Evolutionary conservation across 2,888 invertebrate species (phyloP).

Genomic region (Metallyticus violacea): DNA sequence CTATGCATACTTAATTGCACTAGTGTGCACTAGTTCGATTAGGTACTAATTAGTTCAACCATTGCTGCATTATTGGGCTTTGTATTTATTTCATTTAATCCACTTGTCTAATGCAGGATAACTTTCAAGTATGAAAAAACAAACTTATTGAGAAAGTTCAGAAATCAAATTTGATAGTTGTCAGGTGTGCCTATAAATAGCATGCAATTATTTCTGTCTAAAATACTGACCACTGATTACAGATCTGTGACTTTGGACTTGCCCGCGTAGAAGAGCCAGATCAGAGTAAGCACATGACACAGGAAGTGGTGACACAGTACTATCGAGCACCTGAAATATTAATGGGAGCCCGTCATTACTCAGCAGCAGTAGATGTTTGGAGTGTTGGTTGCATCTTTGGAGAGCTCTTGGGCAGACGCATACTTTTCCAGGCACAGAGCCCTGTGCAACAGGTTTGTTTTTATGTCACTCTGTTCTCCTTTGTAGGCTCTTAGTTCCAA

Average conservation of each 20-base stretch:
- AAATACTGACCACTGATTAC: constrained; percentile 27
- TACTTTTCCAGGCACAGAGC: constrained; percentile 97
- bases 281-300: constrained; percentile 93
- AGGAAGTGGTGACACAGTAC: constrained; percentile 99
- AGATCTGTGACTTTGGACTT: constrained; percentile 99
- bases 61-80: too few species aligned
- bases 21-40: too few species aligned
- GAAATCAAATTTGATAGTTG: too few species aligned
- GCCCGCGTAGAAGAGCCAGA: constrained; percentile 97
- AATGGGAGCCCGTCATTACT: constrained; percentile 98
- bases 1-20: too few species aligned
- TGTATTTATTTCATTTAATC: too few species aligned
- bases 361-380: constrained; percentile 97
- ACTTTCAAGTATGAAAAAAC: too few species aligned
- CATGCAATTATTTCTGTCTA: background rate
- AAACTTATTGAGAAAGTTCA: too few species aligned
- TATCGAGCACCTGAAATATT: constrained; percentile 98
- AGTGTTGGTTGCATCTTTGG: constrained; percentile 99
- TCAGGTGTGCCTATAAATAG: too few species aligned
- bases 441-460: constrained; percentile 85
- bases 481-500: background rate
- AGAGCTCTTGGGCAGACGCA: constrained; percentile 90
- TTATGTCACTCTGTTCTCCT: background rate
- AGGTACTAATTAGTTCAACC: too few species aligned
- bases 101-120: too few species aligned